Base-by-base conservation (phyloP, 2,888 invertebrate genomes). In the Tortrix viridana region DNA sequence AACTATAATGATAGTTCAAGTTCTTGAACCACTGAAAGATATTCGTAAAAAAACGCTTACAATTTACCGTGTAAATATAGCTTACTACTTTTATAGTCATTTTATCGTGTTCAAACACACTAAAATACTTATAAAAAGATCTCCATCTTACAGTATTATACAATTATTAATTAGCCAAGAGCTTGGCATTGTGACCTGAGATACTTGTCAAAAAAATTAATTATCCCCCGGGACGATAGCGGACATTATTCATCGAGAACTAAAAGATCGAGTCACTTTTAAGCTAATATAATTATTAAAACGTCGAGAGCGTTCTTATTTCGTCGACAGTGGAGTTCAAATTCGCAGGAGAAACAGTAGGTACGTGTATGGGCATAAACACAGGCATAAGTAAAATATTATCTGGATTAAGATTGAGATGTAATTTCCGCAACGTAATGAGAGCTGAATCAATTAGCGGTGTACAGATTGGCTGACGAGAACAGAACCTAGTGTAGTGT, bases 161-260 rank as follows among this genome's bases (percentile, higher is more conserved):
- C 7, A 41, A 70, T 71, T 72, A 75, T 75, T 65, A 72, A 74
- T 72, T 62, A 65, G 60, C 59, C 55, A 59, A 53, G 66, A 64
- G 58, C 43, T 60, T 65, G 74, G 67, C 70, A 65, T 74, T 67
- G 57, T 68, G 70, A 71, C 71, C 70, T 67, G 60, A 67, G 65
- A 71, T 67, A 72, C 73, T 75, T 72, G 75, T 75, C 74, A 58
- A 59, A 49, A 67, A 69, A 69, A 73, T 74, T 74, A 72, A 73
- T 74, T 73, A 70, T 64, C 56, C 69, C 65, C 60, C 43, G 53
- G 63, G 53, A 68, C 9, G 67, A 67, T 16, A n/a, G 26, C 32
- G 43, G 32, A 20, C 20, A 55, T 32, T 71, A 71, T 70, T 71
- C 70, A 38, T 37, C 20, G 50, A 50, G 50, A 50, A 19, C 19